Percentiles rank a stretch among this genome's conserved stretches.
phyloP scores from a whole-genome alignment of 2,113 vertebrate species.

The Bostrychus sinensis region DNA sequence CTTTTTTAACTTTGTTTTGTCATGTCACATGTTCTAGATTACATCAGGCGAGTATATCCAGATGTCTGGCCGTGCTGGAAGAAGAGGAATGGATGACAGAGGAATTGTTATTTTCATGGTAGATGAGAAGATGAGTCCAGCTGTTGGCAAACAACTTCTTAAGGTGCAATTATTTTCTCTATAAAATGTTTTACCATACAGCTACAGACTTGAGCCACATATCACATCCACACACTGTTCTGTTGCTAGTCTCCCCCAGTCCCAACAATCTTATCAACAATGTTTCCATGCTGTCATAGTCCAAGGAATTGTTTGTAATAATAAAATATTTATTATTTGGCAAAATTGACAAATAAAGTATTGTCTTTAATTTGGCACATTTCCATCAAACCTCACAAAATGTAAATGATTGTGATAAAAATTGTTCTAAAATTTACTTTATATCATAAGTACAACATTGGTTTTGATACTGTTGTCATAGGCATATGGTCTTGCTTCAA shows the following conservation, averaged over 20 bases:
- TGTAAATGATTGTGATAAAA: neutral
- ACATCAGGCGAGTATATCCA: slow-evolving; percentile 98
- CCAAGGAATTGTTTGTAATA: neutral
- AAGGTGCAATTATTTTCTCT: slow-evolving; percentile 81
- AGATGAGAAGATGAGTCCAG: slow-evolving; percentile 98
- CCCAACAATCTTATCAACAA: neutral
- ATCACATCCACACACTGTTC: neutral
- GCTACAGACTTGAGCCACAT: neutral
- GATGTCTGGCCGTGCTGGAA: slow-evolving; percentile 97
- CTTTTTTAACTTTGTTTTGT: neutral
- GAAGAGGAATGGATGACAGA: slow-evolving; percentile 97
- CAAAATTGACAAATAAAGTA: neutral
- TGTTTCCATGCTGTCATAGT: neutral
- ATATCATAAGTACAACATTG: too few species aligned
- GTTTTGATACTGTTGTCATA: slow-evolving; percentile 5
- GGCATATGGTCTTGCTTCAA: slow-evolving; percentile 4
- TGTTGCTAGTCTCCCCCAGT: too few species aligned
- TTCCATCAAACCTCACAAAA: slow-evolving; percentile 24
- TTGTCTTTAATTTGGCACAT: slow-evolving; percentile 28
- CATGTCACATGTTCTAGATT: slow-evolving; percentile 78
- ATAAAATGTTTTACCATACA: neutral
- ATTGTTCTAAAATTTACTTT: too few species aligned
- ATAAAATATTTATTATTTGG: neutral
- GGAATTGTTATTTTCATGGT: slow-evolving; percentile 99
- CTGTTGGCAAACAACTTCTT: slow-evolving; percentile 93